Conservation (phyloP, 2,113 vertebrate genomes). For the Menura novaehollandiae region DNA sequence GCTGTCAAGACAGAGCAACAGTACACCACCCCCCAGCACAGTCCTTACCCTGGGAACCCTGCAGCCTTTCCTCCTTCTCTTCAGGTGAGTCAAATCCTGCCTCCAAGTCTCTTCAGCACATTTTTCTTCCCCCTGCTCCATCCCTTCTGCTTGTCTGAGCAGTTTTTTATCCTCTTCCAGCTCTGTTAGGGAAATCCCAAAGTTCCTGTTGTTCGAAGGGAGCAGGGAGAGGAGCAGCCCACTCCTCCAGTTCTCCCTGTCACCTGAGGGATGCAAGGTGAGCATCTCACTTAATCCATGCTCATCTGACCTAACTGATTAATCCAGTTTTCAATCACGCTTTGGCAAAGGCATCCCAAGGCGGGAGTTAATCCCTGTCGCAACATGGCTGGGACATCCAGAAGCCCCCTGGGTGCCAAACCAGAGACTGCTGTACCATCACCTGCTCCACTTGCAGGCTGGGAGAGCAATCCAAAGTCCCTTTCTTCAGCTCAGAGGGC, state of each 20-base stretch:
- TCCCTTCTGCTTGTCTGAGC: neutral
- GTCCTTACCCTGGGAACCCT: neutral
- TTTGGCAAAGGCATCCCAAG: neutral
- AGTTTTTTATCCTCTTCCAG: slow-evolving; percentile 4
- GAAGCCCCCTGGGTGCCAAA: neutral
- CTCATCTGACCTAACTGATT: neutral
- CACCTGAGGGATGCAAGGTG: neutral
- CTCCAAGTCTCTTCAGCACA: neutral
- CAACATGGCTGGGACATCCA: neutral
- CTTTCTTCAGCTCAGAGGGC: neutral
- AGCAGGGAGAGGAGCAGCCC: neutral
- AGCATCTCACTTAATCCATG: neutral
- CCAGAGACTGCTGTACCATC: neutral
- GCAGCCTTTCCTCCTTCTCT: neutral
- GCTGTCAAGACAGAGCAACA: neutral
- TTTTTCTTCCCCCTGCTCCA: neutral
- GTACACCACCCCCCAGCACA: neutral
- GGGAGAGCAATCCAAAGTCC: neutral
- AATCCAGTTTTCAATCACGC: neutral
- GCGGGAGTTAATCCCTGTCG: neutral
- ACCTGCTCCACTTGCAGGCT: neutral
- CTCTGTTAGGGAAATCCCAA: neutral
- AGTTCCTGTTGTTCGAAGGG: neutral
- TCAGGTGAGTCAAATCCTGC: neutral
- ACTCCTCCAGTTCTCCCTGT: neutral